Evolutionary conservation across 2,888 invertebrate species (phyloP).

Genomic region (Strigamia transsilvanica): DNA sequence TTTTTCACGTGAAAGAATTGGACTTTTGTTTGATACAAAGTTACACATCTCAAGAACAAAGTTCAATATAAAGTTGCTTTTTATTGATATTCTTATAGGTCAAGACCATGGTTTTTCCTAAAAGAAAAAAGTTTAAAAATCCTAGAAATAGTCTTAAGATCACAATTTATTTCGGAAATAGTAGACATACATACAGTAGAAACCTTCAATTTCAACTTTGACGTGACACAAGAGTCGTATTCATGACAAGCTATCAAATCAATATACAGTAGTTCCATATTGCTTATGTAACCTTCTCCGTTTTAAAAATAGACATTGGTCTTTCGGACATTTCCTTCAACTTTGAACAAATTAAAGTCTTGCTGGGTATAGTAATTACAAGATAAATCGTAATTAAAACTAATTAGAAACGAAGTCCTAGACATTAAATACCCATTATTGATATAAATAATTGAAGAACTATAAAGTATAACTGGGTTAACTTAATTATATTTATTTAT

Average conservation of each 20-base stretch:
- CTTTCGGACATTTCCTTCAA: neutral
- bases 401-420: neutral
- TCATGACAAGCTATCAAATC: no score
- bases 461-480: no score
- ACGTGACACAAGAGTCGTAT: no score
- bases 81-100: neutral
- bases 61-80: neutral
- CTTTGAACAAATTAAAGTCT: neutral
- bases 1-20: neutral
- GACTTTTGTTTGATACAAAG: conserved; percentile 2
- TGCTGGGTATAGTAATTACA: neutral
- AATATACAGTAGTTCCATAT: no score
- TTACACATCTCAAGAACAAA: neutral
- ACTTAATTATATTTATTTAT: neutral
- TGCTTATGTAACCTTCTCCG: neutral
- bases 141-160: neutral
- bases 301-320: neutral
- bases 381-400: neutral
- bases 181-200: no score
- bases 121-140: neutral
- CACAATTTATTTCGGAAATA: no score
- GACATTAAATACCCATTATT: neutral
- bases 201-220: no score
- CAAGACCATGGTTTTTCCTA: neutral
- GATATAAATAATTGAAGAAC: neutral